Percentiles rank a stretch among this genome's conserved stretches.
These are phyloP conservation scores for Lepilemur ruficaudatus DNA, from an alignment of 2,797 vertebrate species.

Conservation along the genomic window DNA sequence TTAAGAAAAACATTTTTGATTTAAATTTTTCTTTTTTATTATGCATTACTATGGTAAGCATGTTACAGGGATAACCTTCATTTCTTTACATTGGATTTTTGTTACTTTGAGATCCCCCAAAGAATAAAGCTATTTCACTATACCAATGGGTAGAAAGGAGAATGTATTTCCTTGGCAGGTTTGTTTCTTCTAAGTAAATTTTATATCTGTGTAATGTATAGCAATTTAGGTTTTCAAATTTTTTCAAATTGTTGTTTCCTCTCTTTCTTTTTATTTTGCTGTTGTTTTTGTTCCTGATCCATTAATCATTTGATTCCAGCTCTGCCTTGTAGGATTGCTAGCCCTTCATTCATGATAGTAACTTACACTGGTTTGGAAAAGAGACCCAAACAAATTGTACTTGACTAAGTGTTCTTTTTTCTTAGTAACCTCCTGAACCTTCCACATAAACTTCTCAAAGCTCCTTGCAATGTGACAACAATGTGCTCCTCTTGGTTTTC, in stretches of 20 bases:
- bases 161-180: neutral
- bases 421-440: neutral
- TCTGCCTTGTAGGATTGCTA: constrained; percentile 78
- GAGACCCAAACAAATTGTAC: constrained; percentile 15
- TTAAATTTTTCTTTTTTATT: constrained; percentile 28
- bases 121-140: neutral
- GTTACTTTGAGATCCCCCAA: constrained; percentile 16
- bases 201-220: neutral
- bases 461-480: neutral
- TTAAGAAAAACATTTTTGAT: constrained; percentile 37
- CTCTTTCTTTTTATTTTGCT: neutral
- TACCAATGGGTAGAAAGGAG: neutral
- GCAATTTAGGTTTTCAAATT: neutral
- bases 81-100: constrained; percentile 44
- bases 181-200: constrained; percentile 31
- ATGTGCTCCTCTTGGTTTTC: neutral
- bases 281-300: neutral
- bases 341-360: constrained; percentile 92
- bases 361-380: constrained; percentile 90
- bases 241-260: constrained; percentile 22
- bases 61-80: neutral
- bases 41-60: constrained; percentile 39
- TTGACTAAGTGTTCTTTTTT: neutral
- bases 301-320: neutral
- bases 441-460: neutral